These are phyloP conservation scores for Lontra canadensis DNA, from an alignment of 2,113 vertebrate species.

Conservation along the genomic window DNA sequence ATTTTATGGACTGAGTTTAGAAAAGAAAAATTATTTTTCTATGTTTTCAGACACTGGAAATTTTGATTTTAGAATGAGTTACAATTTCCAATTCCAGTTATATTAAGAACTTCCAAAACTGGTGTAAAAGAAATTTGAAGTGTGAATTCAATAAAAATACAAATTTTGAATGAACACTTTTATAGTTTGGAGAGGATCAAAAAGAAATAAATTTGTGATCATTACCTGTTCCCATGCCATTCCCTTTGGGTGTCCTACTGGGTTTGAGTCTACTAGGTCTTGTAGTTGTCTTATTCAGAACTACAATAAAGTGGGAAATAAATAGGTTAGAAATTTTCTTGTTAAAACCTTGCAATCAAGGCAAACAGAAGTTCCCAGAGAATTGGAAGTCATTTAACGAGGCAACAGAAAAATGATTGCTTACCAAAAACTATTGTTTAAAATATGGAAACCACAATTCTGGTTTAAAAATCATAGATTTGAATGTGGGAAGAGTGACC, in stretches of 20 bases:
- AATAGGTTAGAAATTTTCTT: not conserved
- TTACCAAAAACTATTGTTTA: constrained; percentile 4
- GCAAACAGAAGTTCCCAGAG: constrained; percentile 28
- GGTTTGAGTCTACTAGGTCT: constrained; percentile 52
- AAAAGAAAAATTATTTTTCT: constrained; percentile 34
- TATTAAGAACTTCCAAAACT: constrained; percentile 29
- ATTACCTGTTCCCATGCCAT: constrained; percentile 66
- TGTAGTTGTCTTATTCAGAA: constrained; percentile 56
- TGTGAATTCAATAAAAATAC: constrained; percentile 24
- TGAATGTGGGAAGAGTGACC: constrained; percentile 1
- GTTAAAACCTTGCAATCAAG: not conserved
- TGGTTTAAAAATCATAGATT: constrained; percentile 5
- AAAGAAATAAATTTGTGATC: constrained; percentile 3
- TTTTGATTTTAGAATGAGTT: constrained; percentile 45
- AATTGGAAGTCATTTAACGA: constrained; percentile 36
- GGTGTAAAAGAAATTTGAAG: not conserved
- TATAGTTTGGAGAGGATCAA: constrained; percentile 14
- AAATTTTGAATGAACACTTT: not conserved
- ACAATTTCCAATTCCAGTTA: not conserved
- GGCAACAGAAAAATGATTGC: not conserved
- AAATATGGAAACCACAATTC: constrained; percentile 35
- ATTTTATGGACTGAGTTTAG: not conserved
- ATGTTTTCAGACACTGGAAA: constrained; percentile 6
- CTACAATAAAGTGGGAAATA: constrained; percentile 49
- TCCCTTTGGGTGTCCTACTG: constrained; percentile 16